Base-by-base conservation (phyloP, 2,797 vertebrate species). In the Onychomys arenicola region DNA sequence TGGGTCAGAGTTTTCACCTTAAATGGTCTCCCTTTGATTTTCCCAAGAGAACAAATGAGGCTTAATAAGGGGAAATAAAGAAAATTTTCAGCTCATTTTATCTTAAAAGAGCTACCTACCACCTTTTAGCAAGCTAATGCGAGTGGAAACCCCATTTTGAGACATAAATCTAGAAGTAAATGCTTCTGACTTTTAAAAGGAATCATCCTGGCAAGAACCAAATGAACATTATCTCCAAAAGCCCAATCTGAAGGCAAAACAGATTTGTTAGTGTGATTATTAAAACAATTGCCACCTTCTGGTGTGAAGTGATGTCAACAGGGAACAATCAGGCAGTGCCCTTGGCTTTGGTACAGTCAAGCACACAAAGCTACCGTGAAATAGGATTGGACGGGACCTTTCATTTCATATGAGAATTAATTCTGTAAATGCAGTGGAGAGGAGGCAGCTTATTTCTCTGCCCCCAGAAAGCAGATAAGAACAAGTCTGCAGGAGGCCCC, bases 221-320 rank as follows among this genome's bases (percentile, higher is more conserved):
- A 96, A 96, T 61, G 75, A 95, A 97, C 65, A 80, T 27, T 1
- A 84, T 83, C 96, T 98, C 81, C 73, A 90, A 82, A 97, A 87
- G 92, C 97, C 94, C 90, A 65, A 89, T 97, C 89, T 96, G 97
- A 93, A 98, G 94, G 97, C 97, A 97, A 97, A 98, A 91, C 96
- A 97, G 96, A 98, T 96, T 98, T 94, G 97, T 96, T 96, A 95
- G 90, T 92, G 96, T 90, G 97, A 98, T 98, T 97, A 98, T 98
- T 98, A 98, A 98, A 98, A 98, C 96, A 98, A 98, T 98, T 97
- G 97, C 97, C 98, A 97, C 97, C 96, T 97, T 97, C 97, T 98
- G 96, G 96, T 95, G 93, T 94, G 96, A 97, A 97, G 86, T 85
- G 95, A 96, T 97, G 95, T 97, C 98, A 98, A 91, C 90, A 98